These are phyloP conservation scores for Nothura maculosa DNA, from an alignment of 2,797 vertebrate species.

Conservation along the genomic window DNA sequence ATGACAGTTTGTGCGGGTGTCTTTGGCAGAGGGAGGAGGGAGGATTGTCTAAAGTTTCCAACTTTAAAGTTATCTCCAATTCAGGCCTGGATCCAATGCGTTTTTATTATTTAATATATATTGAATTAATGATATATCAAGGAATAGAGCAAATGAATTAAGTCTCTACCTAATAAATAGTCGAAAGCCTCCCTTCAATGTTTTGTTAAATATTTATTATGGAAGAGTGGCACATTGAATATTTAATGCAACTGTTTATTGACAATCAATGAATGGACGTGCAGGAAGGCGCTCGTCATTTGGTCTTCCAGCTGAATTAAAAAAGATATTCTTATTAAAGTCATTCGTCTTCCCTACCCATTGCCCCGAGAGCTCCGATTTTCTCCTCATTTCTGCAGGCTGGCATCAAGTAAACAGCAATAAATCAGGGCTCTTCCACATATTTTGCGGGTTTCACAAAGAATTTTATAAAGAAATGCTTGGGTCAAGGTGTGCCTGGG, in stretches of 20 bases:
- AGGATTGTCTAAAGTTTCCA: conserved; percentile 54
- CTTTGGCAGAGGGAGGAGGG: background rate
- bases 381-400: background rate
- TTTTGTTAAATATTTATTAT: conserved; percentile 85
- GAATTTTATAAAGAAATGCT: background rate
- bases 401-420: background rate
- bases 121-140: conserved; percentile 64
- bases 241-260: conserved; percentile 84
- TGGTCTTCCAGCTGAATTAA: conserved; percentile 46
- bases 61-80: conserved; percentile 61
- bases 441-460: background rate
- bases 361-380: background rate
- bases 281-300: conserved; percentile 6
- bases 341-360: conserved; percentile 43
- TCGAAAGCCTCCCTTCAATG: conserved; percentile 74
- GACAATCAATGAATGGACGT: conserved; percentile 80
- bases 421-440: background rate
- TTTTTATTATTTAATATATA: conserved; percentile 15
- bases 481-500: background rate
- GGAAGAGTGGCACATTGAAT: conserved; percentile 79
- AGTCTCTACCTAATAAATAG: conserved; percentile 79
- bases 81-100: conserved; percentile 52
- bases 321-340: conserved; percentile 59
- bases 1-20: background rate
- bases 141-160: conserved; percentile 70